Evolutionary conservation across 2,797 vertebrate species (phyloP).

Genomic region (Sebastes oblongus): DNA sequence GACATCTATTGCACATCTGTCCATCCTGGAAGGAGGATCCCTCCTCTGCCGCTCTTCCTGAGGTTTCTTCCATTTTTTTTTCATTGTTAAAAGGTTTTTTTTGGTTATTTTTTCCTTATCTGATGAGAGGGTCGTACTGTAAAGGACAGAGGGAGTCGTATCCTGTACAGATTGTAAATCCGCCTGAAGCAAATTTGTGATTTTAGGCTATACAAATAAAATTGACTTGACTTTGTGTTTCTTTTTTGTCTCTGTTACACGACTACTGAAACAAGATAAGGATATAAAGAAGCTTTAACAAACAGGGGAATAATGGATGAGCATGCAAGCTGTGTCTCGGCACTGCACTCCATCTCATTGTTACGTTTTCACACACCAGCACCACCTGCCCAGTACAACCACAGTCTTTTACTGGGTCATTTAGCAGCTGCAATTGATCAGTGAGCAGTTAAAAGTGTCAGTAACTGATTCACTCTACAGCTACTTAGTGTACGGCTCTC

Average conservation of each 20-base stretch:
- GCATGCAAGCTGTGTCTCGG: background rate
- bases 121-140: no score
- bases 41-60: no score
- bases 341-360: background rate
- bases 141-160: no score
- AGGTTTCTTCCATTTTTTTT: accelerated
- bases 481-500: conserved; percentile 13
- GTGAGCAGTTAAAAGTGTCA: conserved; percentile 35
- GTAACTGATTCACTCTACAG: conserved; percentile 30
- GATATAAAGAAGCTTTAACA: background rate
- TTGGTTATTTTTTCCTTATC: no score
- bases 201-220: no score
- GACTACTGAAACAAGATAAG: background rate
- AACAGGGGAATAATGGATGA: background rate
- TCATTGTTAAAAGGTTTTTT: no score
- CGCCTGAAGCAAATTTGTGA: no score
- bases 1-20: no score
- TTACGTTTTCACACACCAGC: conserved; percentile 12
- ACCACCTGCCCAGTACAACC: conserved; percentile 27
- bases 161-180: no score
- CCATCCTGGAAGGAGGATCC: no score
- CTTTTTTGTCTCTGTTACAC: background rate
- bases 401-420: conserved; percentile 52
- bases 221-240: no score
- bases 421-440: conserved; percentile 47